These are phyloP conservation scores for Limonius californicus DNA, from an alignment of 1,140 invertebrate species.

Conservation along the genomic window DNA sequence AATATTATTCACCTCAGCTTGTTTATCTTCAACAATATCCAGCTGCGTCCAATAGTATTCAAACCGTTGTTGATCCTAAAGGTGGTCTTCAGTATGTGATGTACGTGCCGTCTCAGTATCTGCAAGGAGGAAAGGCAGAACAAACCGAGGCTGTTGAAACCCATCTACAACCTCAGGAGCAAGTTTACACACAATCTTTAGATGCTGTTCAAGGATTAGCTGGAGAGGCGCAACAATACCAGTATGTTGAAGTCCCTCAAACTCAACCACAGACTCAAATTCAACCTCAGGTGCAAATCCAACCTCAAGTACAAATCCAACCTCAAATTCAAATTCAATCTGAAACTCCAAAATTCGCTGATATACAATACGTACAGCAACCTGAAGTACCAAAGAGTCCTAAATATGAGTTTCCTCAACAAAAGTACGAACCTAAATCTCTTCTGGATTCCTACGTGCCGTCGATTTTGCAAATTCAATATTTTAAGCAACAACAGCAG, in stretches of 20 bases:
- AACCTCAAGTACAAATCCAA: conserved; percentile 6
- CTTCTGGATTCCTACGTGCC: conserved; percentile 42
- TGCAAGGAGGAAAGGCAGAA: background rate
- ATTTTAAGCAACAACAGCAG: conserved; percentile 31
- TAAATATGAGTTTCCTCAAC: background rate
- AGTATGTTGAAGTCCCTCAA: background rate
- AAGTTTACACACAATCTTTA: background rate
- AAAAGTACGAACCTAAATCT: conserved; percentile 36
- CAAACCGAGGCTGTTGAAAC: background rate
- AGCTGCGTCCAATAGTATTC: conserved; percentile 30
- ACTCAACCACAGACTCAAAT: background rate
- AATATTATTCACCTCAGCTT: conserved; percentile 32
- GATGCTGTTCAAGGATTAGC: background rate
- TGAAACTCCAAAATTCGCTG: background rate
- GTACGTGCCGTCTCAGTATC: conserved; percentile 26
- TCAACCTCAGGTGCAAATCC: background rate
- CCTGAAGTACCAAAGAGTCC: background rate
- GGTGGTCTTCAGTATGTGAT: conserved; percentile 32
- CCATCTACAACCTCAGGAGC: background rate
- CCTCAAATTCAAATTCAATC: conserved; percentile 19
- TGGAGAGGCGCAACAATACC: conserved; percentile 7
- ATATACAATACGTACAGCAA: background rate
- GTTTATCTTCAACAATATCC: conserved; percentile 37
- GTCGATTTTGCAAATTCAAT: conserved; percentile 36
- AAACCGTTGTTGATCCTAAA: conserved; percentile 38